Evolutionary conservation across 2,113 vertebrate genomes (phyloP).

Genomic region (Erinaceus europaeus): DNA sequence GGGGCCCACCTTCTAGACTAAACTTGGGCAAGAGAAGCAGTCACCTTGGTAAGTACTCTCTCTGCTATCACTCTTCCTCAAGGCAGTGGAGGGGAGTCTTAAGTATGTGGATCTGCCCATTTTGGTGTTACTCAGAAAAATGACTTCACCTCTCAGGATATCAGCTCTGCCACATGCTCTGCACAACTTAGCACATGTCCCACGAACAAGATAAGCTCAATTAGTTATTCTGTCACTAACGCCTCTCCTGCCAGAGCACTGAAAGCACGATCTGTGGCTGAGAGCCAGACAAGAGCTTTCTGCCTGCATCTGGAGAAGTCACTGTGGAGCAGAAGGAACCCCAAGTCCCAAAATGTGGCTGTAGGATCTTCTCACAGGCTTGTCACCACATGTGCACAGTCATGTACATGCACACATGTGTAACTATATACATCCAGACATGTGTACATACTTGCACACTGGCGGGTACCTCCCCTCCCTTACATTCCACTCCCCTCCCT

Average conservation of each 20-base stretch:
- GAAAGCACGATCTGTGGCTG: rapidly evolving
- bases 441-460: not conserved
- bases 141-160: not conserved
- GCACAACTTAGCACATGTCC: not conserved
- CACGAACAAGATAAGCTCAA: rapidly evolving
- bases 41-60: too few relatives aligned
- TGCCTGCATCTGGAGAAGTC: not conserved
- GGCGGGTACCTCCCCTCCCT: not conserved
- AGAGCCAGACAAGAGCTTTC: not conserved
- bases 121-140: not conserved
- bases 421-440: too few relatives aligned
- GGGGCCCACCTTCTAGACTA: too few relatives aligned
- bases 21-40: too few relatives aligned
- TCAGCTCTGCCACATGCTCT: not conserved
- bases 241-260: not conserved
- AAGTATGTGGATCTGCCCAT: too few relatives aligned
- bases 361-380: too few relatives aligned
- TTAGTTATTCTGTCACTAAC: rapidly evolving
- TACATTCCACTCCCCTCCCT: too few relatives aligned
- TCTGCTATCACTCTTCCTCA: too few relatives aligned
- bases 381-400: not conserved
- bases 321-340: too few relatives aligned
- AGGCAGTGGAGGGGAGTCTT: too few relatives aligned
- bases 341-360: too few relatives aligned
- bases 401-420: rapidly evolving